These are phyloP conservation scores for Danio albolineatus DNA, from an alignment of 2,797 vertebrate genomes.

Conservation along the genomic window DNA sequence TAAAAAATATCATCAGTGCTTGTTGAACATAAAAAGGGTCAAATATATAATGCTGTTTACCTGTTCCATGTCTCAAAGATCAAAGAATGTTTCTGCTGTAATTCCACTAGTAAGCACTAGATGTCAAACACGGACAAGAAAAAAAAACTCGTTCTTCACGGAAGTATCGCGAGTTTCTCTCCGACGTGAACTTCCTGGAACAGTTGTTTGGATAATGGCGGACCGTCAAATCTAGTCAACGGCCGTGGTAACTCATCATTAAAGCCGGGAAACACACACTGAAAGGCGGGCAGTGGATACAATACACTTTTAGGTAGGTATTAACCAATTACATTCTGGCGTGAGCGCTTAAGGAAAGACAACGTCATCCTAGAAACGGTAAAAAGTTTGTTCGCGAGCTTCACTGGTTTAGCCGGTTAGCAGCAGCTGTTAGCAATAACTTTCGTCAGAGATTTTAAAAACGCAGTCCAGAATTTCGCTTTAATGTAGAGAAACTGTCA, in stretches of 20 bases:
- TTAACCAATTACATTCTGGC: background rate
- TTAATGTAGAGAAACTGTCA: background rate
- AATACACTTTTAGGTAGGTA: constrained; percentile 34
- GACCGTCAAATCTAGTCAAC: constrained; percentile 67
- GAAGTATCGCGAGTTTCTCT: constrained; percentile 71
- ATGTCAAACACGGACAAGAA: constrained; percentile 26
- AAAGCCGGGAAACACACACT: constrained; percentile 74
- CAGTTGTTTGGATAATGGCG: constrained; percentile 71
- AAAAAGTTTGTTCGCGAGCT: constrained; percentile 42
- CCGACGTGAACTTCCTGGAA: constrained; percentile 60
- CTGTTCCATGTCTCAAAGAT: background rate
- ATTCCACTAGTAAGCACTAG: constrained; percentile 34
- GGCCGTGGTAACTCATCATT: constrained; percentile 69
- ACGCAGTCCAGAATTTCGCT: background rate
- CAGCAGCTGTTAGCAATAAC: constrained; percentile 34
- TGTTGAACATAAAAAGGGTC: background rate
- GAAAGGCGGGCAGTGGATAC: constrained; percentile 57
- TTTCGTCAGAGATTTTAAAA: constrained; percentile 8
- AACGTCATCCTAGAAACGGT: background rate
- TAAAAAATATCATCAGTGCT: background rate
- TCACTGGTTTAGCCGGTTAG: constrained; percentile 43
- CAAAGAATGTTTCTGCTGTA: background rate
- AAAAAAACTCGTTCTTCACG: background rate
- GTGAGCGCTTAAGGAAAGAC: background rate
- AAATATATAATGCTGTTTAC: background rate